phyloP scores from a whole-genome alignment of 2,888 invertebrate species.

The Serrognathus titanus region DNA sequence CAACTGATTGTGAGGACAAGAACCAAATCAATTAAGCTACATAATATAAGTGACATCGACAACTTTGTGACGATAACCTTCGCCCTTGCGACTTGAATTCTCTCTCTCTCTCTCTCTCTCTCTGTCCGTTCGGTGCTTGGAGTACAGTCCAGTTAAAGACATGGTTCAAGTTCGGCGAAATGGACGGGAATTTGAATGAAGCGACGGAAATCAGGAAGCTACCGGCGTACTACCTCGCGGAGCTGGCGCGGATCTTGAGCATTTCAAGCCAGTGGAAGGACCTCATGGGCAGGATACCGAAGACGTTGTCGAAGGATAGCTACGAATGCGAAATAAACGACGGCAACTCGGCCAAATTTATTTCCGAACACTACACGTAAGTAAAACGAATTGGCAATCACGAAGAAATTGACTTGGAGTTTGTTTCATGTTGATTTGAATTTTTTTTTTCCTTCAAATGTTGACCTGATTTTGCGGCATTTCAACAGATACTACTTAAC shows the following conservation, averaged over 20 bases:
- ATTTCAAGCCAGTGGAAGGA: constrained; percentile 70
- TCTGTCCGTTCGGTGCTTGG: no score
- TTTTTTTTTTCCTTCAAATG: no score
- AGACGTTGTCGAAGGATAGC: constrained; percentile 48
- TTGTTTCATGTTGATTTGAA: not conserved
- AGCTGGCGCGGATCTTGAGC: constrained; percentile 63
- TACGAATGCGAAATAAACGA: constrained; percentile 41
- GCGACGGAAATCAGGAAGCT: constrained; percentile 69
- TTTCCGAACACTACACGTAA: constrained; percentile 63
- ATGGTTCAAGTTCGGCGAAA: no score
- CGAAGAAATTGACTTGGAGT: not conserved
- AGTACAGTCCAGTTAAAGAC: no score
- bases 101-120: no score
- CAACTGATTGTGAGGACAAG: no score
- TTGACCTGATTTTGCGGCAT: not conserved
- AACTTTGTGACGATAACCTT: no score
- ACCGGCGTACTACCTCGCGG: constrained; percentile 56
- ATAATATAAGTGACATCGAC: no score
- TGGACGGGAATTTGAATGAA: not conserved
- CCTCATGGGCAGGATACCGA: constrained; percentile 70
- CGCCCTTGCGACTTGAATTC: no score
- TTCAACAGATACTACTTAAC: no score
- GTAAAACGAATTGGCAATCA: constrained; percentile 8
- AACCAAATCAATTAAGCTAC: no score
- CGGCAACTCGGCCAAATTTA: constrained; percentile 56